Base-by-base conservation (phyloP, 2,797 vertebrate species). In the Alca torda region DNA sequence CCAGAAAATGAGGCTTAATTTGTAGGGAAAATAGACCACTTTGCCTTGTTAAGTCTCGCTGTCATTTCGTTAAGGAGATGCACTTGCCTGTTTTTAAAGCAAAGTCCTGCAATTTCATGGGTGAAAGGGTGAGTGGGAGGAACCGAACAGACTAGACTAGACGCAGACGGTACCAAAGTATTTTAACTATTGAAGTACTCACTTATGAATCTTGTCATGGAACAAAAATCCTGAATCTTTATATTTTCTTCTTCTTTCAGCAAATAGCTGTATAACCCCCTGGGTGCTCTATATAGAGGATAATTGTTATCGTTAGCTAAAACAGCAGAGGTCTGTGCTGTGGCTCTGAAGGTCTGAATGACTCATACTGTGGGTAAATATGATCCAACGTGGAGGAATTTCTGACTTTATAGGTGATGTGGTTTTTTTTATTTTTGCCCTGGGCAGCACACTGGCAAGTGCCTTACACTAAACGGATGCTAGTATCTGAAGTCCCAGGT, bases 1-100 rank as follows among this genome's bases (percentile, higher is more conserved):
- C 31, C 50, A 84, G 91, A 89, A 95, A 92, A 93, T 64, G 31
- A 87, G 82, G 60, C 80, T 68, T 91, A 89, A 89, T 93, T 93
- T 93, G 56, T 63, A 50, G 64, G 60, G 78, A 59, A 92, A 69
- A 91, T 53, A 85, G 68, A 61, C 68, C 65, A 56, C 60, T 90
- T 93, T 76, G 51, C 79, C 84, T 72, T 63, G 69, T 77, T 80
- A 84, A 86, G 65, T 56, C 64, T 81, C 60, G 23, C 85, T 70
- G 54, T 64, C 65, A 37, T 88, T 93, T 95, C 1, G 11, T 89
- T 92, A 78, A 86, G 86, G 83, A 93, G 69, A 86, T 86, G 31
- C n/a, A 48, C n/a, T 77, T 68, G 69, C 26, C 69, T 86, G 60
- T 84, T 87, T 75, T 64, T 81, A 91, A 54, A 81, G 76, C 80